Evolutionary conservation across 2,888 invertebrate species (phyloP), one percentile per base, ranked within the genome.

Genomic region (Volucella inflata): DNA sequence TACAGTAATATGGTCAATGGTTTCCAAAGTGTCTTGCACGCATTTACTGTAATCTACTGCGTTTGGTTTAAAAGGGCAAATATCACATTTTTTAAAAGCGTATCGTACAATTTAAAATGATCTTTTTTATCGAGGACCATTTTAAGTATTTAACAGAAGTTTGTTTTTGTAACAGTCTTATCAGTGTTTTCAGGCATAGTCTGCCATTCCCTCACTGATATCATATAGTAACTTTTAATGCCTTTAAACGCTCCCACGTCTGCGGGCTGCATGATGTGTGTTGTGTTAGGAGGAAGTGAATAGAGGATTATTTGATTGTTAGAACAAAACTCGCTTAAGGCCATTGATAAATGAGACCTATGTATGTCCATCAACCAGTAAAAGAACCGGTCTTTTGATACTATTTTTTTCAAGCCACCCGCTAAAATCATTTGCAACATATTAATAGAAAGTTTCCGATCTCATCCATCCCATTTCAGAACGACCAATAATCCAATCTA

Each of bases 171-270:
- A n/a, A n/a, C n/a, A n/a, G n/a, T n/a, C n/a, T n/a, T n/a, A n/a
- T n/a, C n/a, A n/a, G n/a, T n/a, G n/a, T n/a, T n/a, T n/a, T n/a
- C n/a, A n/a, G n/a, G n/a, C n/a, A n/a, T n/a, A n/a, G n/a, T n/a
- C 3, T 51, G 50, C 72, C 67, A 72, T 42, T 60, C 67, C n/a
- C 38, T 57, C 16, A 53, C n/a, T n/a, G n/a, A n/a, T n/a, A n/a
- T n/a, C n/a, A n/a, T n/a, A n/a, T n/a, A n/a, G n/a, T n/a, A n/a
- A n/a, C n/a, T n/a, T n/a, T n/a, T 55, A 11, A 67, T 10, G 71
- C 70, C 44, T n/a, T n/a, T n/a, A n/a, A n/a, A n/a, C n/a, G n/a
- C n/a, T n/a, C 55, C 50, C 9, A 81, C 75, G 44, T 81, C 75
- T 3, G 65, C 70, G 74, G n/a, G n/a, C n/a, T n/a, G n/a, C n/a